Evolutionary conservation across 2,113 vertebrate genomes (phyloP).

Genomic region (Percopsis transmontana): DNA sequence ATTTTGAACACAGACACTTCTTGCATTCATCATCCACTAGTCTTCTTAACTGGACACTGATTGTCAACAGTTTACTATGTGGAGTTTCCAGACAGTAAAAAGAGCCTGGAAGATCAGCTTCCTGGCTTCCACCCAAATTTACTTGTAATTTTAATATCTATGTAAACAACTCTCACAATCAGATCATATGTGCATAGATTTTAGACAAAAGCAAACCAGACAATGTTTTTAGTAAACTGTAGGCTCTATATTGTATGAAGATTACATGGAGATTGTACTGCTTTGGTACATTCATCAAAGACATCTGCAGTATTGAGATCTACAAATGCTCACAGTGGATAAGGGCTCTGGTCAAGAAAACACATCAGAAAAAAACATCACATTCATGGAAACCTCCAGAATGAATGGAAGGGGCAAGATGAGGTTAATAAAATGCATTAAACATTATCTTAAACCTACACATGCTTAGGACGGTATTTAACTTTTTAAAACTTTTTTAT

Average conservation of each 20-base stretch:
- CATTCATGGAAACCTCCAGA: not conserved
- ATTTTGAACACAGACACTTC: no score
- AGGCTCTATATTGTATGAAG: not conserved
- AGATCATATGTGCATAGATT: no score
- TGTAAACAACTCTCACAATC: not conserved
- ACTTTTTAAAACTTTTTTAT: no score
- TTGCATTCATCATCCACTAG: no score
- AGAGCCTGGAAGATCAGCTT: no score
- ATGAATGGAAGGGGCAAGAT: not conserved
- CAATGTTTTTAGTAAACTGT: not conserved
- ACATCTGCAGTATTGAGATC: not conserved
- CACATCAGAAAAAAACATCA: not conserved
- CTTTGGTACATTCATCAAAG: not conserved
- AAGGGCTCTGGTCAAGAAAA: not conserved
- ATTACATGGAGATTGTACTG: not conserved
- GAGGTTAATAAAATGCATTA: slow-evolving; percentile 10
- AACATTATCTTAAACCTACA: not conserved
- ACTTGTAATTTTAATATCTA: not conserved
- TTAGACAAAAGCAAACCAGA: not conserved
- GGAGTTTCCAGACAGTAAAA: no score
- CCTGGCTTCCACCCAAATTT: not conserved
- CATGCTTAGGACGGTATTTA: no score
- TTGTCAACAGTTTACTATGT: no score
- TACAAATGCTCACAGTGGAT: not conserved
- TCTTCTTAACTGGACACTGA: no score